A percentile compares a stretch with the other conserved stretches of the same genome.
phyloP scores from a whole-genome alignment of 2,797 vertebrate species.

The Aquila chrysaetos region DNA sequence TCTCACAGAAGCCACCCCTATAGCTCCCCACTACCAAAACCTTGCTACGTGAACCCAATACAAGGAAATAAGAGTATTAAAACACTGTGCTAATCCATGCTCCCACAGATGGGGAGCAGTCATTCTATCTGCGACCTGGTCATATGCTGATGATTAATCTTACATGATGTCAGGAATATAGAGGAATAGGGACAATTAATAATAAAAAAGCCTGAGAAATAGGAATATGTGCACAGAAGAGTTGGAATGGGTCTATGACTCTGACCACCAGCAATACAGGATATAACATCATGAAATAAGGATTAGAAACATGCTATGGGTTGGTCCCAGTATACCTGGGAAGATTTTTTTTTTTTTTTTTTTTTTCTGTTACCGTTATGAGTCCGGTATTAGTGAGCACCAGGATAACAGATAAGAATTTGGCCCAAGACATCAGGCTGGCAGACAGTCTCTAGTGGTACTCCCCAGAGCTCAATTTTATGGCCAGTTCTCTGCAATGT shows the following conservation, averaged over 20 bases:
- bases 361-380: neutral
- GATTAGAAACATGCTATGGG: neutral
- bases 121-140: neutral
- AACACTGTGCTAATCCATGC: neutral
- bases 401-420: neutral
- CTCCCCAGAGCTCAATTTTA: neutral
- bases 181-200: neutral
- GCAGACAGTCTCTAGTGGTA: neutral
- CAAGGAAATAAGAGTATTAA: neutral
- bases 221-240: neutral
- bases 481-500: neutral
- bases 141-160: neutral
- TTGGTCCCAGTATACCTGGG: neutral
- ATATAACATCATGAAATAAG: neutral
- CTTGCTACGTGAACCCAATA: neutral
- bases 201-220: neutral
- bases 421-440: neutral
- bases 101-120: neutral
- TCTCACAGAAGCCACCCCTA: no score
- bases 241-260: fast-evolving
- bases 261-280: neutral
- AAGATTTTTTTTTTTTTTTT: neutral
- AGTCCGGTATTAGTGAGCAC: neutral
- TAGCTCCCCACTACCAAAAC: neutral
- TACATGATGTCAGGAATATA: neutral